phyloP scores from a whole-genome alignment of 92 coral and sea anemone species.

The Zoanthus sansibaricus region DNA sequence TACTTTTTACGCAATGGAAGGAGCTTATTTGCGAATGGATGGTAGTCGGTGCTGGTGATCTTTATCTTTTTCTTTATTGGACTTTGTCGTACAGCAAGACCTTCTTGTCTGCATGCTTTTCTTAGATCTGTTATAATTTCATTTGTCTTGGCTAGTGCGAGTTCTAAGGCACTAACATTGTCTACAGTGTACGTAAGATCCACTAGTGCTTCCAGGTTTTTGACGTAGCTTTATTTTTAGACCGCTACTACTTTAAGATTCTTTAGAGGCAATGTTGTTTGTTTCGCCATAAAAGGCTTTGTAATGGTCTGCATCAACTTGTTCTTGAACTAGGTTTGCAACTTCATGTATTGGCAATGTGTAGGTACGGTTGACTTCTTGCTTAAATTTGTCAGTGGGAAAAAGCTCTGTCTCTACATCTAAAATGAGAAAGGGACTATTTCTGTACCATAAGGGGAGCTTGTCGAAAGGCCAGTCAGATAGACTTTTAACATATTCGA shows the following conservation, averaged over 20 bases:
- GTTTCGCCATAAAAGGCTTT: background rate
- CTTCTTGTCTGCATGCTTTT: constrained; percentile 3
- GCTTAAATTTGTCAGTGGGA: background rate
- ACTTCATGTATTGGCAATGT: background rate
- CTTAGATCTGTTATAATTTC: background rate
- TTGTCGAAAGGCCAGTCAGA: constrained; percentile 44
- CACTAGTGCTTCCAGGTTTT: background rate
- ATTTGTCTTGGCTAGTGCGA: background rate
- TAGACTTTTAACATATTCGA: no score
- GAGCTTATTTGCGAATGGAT: background rate
- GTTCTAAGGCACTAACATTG: background rate
- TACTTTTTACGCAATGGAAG: background rate
- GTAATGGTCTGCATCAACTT: background rate
- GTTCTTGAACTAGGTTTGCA: background rate
- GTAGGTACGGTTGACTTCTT: background rate
- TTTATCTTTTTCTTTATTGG: background rate
- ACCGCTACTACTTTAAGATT: background rate
- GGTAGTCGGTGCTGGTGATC: background rate
- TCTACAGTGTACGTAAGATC: background rate
- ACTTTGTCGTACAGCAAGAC: background rate
- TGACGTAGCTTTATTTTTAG: background rate
- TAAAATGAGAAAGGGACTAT: background rate
- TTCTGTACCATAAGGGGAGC: constrained; percentile 10
- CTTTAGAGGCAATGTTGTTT: background rate
- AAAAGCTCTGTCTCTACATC: background rate